Conservation (phyloP, 2,888 invertebrate species). For the Eupithecia subumbrata region DNA sequence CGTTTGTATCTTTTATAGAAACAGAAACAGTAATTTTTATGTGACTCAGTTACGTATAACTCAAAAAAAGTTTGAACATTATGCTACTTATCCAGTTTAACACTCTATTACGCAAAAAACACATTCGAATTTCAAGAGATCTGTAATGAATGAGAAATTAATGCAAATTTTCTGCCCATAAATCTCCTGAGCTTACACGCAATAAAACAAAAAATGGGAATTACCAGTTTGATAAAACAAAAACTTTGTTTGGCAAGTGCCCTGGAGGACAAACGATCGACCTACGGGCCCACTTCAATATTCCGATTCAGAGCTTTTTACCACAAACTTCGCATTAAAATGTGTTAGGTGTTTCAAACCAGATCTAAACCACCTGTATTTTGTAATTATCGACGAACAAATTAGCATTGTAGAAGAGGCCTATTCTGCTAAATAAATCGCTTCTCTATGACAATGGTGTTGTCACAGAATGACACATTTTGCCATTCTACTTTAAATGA, state of each 20-base stretch:
- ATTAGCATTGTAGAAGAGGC: background rate
- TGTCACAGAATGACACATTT: background rate
- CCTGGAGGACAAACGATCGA: conserved; percentile 64
- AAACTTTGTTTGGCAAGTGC: conserved; percentile 77
- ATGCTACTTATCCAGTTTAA: conserved; percentile 51
- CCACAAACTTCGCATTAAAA: conserved; percentile 47
- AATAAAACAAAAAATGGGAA: conserved; percentile 81
- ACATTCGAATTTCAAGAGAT: conserved; percentile 68
- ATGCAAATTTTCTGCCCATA: conserved; percentile 79
- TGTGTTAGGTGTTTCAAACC: conserved; percentile 22
- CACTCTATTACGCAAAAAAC: conserved; percentile 64
- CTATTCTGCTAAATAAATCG: background rate
- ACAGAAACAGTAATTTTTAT: background rate
- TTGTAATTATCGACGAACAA: background rate
- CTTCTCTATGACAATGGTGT: background rate
- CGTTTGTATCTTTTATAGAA: background rate
- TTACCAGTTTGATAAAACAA: conserved; percentile 80
- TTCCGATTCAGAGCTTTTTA: conserved; percentile 62
- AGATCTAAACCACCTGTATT: background rate
- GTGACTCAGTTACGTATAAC: background rate
- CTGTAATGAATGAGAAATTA: conserved; percentile 81
- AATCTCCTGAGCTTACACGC: conserved; percentile 75
- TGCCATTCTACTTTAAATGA: background rate
- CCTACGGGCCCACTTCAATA: conserved; percentile 54
- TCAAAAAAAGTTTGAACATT: background rate